phyloP scores from a whole-genome alignment of 2,888 invertebrate genomes.

The Conus canariensis region DNA sequence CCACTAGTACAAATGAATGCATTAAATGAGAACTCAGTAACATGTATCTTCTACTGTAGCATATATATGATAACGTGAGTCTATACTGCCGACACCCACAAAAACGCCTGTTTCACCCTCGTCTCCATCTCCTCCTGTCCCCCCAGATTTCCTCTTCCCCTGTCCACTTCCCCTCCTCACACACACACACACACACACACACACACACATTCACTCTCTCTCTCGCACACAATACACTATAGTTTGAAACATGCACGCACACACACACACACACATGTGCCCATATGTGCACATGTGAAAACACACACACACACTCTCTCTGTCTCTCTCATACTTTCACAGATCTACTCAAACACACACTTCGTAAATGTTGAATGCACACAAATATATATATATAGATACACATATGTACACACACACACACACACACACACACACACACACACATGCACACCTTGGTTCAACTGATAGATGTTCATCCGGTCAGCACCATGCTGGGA shows the following conservation, averaged over 20 bases:
- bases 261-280: not conserved
- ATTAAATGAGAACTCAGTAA: too few relatives aligned
- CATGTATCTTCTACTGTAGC: too few relatives aligned
- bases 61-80: too few relatives aligned
- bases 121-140: too few relatives aligned
- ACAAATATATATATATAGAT: not conserved
- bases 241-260: not conserved
- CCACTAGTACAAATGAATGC: too few relatives aligned
- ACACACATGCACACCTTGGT: constrained; percentile 4
- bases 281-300: not conserved
- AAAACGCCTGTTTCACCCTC: too few relatives aligned
- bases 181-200: not conserved
- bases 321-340: not conserved
- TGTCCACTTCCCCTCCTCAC: too few relatives aligned
- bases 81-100: too few relatives aligned
- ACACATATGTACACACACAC: not conserved
- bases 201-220: not conserved
- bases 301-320: not conserved
- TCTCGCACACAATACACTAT: too few relatives aligned
- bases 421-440: not conserved
- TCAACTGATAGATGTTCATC: not conserved
- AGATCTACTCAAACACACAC: not conserved
- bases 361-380: not conserved
- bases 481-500: not conserved
- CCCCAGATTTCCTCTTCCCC: too few relatives aligned